Conservation (phyloP, 2,888 invertebrate species). For the Baronia brevicornis region DNA sequence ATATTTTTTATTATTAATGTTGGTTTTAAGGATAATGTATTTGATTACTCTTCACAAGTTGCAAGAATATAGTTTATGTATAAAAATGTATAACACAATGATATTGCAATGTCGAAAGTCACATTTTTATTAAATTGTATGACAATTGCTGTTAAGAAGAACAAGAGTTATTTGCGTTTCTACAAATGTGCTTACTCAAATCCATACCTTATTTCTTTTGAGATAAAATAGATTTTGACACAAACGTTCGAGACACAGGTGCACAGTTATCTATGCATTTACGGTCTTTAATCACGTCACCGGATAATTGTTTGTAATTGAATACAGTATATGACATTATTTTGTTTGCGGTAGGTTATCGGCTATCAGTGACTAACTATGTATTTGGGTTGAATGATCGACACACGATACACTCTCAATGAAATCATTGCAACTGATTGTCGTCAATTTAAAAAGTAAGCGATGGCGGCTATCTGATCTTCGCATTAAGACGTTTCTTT, state of each 20-base stretch:
- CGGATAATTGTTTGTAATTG: constrained; percentile 24
- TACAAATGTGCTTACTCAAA: constrained; percentile 1
- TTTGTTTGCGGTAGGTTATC: constrained; percentile 24
- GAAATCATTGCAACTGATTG: constrained; percentile 21
- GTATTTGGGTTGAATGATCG: constrained; percentile 34
- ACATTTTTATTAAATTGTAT: constrained; percentile 17
- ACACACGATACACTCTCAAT: constrained; percentile 17
- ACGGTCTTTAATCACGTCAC: constrained; percentile 23
- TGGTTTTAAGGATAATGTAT: too few species aligned
- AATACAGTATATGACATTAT: constrained; percentile 20
- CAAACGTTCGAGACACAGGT: background rate
- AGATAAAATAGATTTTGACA: background rate
- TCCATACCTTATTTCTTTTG: background rate
- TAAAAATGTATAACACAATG: too few species aligned
- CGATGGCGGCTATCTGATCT: constrained; percentile 11
- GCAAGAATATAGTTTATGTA: too few species aligned
- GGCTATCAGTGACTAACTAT: constrained; percentile 22
- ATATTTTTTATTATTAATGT: too few species aligned
- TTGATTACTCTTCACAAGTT: too few species aligned
- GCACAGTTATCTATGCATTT: constrained; percentile 12
- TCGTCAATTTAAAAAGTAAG: constrained; percentile 17
- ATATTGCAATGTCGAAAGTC: constrained; percentile 20
- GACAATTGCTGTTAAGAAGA: constrained; percentile 8
- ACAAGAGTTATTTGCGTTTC: constrained; percentile 5
- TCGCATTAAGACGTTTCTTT: constrained; percentile 11